Evolutionary conservation across 2,113 vertebrate genomes (phyloP).

Genomic region (Pollimyrus isidori): DNA sequence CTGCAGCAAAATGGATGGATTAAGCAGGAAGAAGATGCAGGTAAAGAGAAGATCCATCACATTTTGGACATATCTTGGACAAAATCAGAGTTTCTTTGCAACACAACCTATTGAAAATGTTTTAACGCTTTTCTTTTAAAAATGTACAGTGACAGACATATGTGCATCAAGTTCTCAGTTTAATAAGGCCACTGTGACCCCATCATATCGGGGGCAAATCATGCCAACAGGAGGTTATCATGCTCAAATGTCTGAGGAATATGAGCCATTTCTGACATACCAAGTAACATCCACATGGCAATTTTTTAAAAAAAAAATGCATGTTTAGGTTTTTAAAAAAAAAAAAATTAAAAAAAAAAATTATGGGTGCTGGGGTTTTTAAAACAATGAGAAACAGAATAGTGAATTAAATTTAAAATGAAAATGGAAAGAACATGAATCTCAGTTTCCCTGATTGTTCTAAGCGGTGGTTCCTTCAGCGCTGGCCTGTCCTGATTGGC

Average conservation of each 20-base stretch:
- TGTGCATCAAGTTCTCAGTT: background rate
- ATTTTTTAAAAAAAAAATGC: background rate
- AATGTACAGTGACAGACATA: background rate
- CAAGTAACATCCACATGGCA: background rate
- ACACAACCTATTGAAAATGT: background rate
- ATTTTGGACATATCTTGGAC: background rate
- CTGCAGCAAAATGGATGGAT: background rate
- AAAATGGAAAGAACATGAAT: background rate
- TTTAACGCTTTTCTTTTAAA: background rate
- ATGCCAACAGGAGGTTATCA: background rate
- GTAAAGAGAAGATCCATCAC: background rate
- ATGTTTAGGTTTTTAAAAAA: background rate
- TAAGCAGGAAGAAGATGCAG: background rate
- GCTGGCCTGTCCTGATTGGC: constrained; percentile 14
- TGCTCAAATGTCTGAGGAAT: background rate
- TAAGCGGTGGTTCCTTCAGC: constrained; percentile 15
- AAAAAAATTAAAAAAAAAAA: background rate
- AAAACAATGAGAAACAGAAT: background rate
- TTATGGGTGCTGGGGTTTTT: background rate
- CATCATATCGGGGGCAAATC: background rate
- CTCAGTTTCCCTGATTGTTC: background rate
- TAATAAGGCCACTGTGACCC: background rate
- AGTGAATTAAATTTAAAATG: background rate
- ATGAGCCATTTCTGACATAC: background rate
- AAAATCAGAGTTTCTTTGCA: background rate